Percentiles rank a stretch among this genome's conserved stretches.
These are phyloP conservation scores for Cosmia pyralina DNA, from an alignment of 2,888 invertebrate genomes.

Conservation along the genomic window DNA sequence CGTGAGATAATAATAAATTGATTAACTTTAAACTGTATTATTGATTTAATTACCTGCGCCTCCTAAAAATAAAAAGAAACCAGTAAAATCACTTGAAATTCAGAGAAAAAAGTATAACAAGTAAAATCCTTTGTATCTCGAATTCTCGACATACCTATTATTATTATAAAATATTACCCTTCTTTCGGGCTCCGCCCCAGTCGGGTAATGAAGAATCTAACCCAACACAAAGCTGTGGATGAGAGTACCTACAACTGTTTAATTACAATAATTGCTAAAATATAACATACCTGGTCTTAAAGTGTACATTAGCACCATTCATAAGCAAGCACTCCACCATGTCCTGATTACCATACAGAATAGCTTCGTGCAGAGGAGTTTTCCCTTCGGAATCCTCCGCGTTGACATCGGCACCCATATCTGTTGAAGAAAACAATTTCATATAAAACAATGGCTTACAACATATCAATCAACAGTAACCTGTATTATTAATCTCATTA, in stretches of 20 bases:
- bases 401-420: conserved; percentile 94
- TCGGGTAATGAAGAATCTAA: neutral
- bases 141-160: neutral
- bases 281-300: conserved; percentile 90
- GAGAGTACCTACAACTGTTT: neutral
- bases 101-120: neutral
- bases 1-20: neutral
- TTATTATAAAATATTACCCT: neutral
- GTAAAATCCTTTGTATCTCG: neutral
- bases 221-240: neutral
- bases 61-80: conserved; percentile 36
- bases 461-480: neutral
- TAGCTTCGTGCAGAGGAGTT: conserved; percentile 95
- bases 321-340: conserved; percentile 93
- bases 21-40: neutral
- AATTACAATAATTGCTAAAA: neutral
- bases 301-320: conserved; percentile 95
- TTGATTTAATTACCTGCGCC: conserved; percentile 22
- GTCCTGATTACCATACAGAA: conserved; percentile 91
- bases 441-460: neutral
- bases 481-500: neutral
- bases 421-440: conserved; percentile 63
- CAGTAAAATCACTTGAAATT: neutral
- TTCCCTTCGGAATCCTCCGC: conserved; percentile 93
- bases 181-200: neutral